Evolutionary conservation across 2,113 vertebrate species (phyloP).

Genomic region (Setophaga petechia): DNA sequence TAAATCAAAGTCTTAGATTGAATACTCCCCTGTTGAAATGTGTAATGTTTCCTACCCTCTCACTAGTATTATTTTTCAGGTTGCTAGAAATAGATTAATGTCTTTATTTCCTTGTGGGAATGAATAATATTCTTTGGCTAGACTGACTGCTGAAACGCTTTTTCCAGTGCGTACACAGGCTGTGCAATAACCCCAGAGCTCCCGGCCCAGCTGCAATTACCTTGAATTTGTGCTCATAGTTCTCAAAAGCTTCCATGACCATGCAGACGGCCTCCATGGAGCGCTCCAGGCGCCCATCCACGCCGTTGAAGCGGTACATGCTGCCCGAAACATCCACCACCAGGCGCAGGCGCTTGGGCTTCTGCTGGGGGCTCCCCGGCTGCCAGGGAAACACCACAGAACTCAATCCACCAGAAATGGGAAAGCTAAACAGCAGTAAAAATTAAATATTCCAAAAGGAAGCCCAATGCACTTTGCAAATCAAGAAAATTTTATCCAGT

Average conservation of each 20-base stretch:
- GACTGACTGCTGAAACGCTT: background rate
- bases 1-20: background rate
- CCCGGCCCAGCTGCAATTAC: slow-evolving; percentile 67
- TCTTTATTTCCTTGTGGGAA: background rate
- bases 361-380: slow-evolving; percentile 90
- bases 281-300: slow-evolving; percentile 91
- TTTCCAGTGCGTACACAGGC: background rate
- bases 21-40: background rate
- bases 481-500: background rate
- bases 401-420: fast-evolving
- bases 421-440: background rate
- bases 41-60: background rate
- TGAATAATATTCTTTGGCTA: slow-evolving; percentile 28
- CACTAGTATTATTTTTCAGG: background rate
- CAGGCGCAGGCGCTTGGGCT: slow-evolving; percentile 89
- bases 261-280: slow-evolving; percentile 97
- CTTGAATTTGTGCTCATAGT: slow-evolving; percentile 95
- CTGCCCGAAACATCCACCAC: slow-evolving; percentile 93
- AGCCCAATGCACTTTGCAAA: fast-evolving
- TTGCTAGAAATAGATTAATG: slow-evolving; percentile 32
- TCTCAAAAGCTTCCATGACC: slow-evolving; percentile 97
- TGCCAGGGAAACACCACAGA: slow-evolving; percentile 37
- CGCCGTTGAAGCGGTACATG: slow-evolving; percentile 97
- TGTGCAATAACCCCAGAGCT: background rate
- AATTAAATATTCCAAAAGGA: background rate